A percentile compares a stretch with the other conserved stretches of the same genome.
Conservation (phyloP, 2,113 vertebrate species). For the Chaetops frenatus region DNA sequence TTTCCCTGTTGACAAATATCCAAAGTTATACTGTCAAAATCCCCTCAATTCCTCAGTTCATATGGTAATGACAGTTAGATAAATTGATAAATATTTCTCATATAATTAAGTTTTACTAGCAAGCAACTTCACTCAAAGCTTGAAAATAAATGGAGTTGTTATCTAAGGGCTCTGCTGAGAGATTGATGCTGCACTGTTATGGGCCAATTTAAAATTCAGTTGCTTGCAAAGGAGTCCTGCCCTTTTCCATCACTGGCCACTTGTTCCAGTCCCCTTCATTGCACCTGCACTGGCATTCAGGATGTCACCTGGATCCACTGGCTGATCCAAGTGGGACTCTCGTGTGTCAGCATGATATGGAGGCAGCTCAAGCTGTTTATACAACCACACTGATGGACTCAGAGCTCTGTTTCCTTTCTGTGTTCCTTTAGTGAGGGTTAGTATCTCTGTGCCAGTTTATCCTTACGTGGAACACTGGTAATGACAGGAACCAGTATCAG, state of each 20-base stretch:
- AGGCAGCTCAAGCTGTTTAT: background rate
- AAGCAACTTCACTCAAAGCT: background rate
- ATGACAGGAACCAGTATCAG: background rate
- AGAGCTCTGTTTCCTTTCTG: background rate
- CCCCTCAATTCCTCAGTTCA: background rate
- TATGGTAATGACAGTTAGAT: background rate
- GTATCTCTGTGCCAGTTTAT: background rate
- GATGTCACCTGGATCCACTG: background rate
- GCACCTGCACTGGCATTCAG: background rate
- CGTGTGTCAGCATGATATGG: background rate
- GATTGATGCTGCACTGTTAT: background rate
- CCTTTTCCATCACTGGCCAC: background rate
- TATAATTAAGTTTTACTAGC: background rate
- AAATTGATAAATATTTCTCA: background rate
- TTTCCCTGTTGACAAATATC: background rate
- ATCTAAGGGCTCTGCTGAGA: background rate
- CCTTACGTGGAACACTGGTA: background rate
- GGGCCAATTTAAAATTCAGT: background rate
- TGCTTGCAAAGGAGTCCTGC: background rate
- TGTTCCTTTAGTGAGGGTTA: background rate
- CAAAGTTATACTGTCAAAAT: background rate
- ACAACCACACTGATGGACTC: background rate
- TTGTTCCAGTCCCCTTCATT: background rate
- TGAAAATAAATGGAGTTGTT: background rate
- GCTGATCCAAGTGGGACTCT: accelerated